Percentiles rank a stretch among this genome's conserved stretches.
Conservation (phyloP, 2,113 vertebrate genomes). For the Castor canadensis region DNA sequence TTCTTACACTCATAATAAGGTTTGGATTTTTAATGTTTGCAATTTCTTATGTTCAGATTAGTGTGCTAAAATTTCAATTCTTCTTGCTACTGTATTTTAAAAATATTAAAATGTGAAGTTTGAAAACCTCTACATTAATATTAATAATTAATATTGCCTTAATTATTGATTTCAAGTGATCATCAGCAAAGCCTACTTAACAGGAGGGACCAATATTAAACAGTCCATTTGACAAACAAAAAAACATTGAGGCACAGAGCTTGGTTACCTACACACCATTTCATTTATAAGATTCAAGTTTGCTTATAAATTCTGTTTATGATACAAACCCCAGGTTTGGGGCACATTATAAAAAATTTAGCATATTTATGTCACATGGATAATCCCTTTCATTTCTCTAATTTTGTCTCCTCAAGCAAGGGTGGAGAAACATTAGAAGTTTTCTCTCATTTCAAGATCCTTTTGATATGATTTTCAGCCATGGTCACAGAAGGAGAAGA, state of each 20-base stretch:
- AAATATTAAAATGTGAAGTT: not conserved
- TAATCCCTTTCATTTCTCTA: not conserved
- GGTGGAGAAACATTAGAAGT: not conserved
- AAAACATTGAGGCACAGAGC: not conserved
- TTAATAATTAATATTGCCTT: slow-evolving; percentile 5
- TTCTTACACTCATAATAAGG: not conserved
- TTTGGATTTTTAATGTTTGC: not conserved
- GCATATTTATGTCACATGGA: not conserved
- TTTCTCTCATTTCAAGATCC: not conserved
- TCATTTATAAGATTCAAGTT: not conserved
- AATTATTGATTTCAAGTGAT: not conserved
- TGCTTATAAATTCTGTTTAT: not conserved
- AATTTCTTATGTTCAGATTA: not conserved
- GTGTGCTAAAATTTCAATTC: not conserved
- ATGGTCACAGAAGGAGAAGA: not conserved
- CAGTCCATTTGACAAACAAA: not conserved
- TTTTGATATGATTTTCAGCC: not conserved
- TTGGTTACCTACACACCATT: not conserved
- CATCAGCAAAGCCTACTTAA: not conserved
- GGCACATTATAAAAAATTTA: not conserved
- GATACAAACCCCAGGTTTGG: not conserved
- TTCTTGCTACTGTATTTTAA: not conserved
- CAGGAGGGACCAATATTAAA: not conserved
- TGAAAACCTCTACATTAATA: not conserved
- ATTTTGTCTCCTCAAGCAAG: not conserved